Conservation (phyloP, 2,797 vertebrate genomes). For the Psittacula derbiana region DNA sequence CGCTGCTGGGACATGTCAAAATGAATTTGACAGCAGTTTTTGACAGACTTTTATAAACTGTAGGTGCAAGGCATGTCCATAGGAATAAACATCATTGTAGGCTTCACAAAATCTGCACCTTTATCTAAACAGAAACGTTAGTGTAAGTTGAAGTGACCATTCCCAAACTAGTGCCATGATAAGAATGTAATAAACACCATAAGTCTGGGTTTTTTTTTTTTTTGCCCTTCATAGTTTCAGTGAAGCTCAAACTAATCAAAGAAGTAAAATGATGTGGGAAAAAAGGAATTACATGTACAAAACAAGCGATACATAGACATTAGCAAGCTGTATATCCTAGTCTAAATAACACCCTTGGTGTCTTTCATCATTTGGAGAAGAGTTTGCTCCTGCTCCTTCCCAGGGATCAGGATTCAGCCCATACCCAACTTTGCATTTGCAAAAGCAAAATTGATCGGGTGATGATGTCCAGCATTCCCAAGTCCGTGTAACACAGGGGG, state of each 20-base stretch:
- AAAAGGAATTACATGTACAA: neutral
- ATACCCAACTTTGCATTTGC: neutral
- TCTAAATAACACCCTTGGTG: neutral
- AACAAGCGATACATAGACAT: neutral
- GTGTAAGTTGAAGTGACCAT: neutral
- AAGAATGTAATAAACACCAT: neutral
- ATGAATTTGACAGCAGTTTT: neutral
- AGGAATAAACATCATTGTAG: neutral
- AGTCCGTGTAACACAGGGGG: accelerated
- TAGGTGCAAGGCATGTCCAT: neutral
- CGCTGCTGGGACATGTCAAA: neutral
- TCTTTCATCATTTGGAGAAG: neutral
- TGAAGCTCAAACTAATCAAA: neutral
- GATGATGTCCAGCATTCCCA: neutral
- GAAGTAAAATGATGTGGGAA: neutral
- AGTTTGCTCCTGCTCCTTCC: neutral
- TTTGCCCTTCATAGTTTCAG: neutral
- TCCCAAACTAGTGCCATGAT: neutral
- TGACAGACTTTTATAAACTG: neutral
- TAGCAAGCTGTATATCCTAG: neutral
- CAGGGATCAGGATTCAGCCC: neutral
- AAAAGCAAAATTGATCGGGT: accelerated
- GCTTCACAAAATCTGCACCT: neutral
- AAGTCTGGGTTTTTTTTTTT: neutral
- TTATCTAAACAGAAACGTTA: neutral